Evolutionary conservation across 2,113 vertebrate species (phyloP).

Genomic region (Spheniscus mendiculus): DNA sequence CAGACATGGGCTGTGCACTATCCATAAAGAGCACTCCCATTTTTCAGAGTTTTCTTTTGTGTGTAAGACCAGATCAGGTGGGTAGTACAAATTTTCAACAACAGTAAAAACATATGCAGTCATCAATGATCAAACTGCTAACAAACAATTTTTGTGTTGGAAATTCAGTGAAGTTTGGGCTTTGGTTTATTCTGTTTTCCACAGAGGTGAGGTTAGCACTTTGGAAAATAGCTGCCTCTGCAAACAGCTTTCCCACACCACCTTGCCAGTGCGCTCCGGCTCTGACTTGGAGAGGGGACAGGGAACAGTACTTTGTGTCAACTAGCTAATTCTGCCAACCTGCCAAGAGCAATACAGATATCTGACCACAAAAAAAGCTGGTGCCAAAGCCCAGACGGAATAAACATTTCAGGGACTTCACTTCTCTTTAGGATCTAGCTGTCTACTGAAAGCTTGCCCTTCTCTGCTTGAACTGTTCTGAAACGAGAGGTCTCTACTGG

Average conservation of each 20-base stretch:
- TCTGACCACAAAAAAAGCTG: background rate
- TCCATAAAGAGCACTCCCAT: rapidly evolving
- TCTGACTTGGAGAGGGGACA: background rate
- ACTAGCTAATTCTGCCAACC: background rate
- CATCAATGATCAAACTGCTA: background rate
- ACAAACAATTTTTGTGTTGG: rapidly evolving
- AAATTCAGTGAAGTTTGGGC: background rate
- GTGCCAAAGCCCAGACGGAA: background rate
- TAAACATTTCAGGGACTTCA: background rate
- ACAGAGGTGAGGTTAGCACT: background rate
- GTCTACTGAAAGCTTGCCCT: background rate
- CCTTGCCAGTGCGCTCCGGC: rapidly evolving
- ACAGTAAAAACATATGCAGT: background rate
- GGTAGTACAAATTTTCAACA: background rate
- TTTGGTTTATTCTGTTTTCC: background rate
- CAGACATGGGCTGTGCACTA: rapidly evolving
- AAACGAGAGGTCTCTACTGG: rapidly evolving
- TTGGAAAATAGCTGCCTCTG: background rate
- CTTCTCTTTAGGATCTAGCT: background rate
- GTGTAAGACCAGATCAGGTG: background rate
- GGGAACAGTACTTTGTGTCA: background rate
- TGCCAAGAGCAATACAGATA: background rate
- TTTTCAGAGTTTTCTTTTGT: background rate
- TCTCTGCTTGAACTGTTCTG: background rate
- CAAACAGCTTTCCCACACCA: background rate